Evolutionary conservation across 1,140 invertebrate genomes (phyloP), one percentile per base, ranked within the genome.

Genomic region (Ceratosolen solmsi): DNA sequence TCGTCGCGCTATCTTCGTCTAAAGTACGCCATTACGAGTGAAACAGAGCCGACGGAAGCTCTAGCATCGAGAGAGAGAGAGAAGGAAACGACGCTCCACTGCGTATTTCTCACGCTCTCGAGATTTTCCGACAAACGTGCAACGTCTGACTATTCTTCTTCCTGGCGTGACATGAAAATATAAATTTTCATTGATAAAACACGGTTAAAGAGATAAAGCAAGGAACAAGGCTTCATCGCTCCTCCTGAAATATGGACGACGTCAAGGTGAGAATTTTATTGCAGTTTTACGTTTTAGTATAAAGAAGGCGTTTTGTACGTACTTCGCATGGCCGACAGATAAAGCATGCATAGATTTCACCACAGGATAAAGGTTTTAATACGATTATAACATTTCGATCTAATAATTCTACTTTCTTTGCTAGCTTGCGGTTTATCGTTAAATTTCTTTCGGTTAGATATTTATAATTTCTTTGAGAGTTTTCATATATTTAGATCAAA

Each of bases 231-330:
- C 17, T 75, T 75, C 13, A 15, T 58, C 36, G 20, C 33, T 38
- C 33, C 60, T 77, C 9, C 20, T 17, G 27, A n/a, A 73, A 71
- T 49, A 82, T 82, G 75, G 84, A 70, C 38, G 86, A 86, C 83
- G 83, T 76, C 49, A 84, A 82, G 81, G 81, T 51, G 30, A 81
- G 54, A 27, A 73, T 76, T 80, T 49, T 70, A 30, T 70, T 75
- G 25, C 51, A 11, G 33, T 30, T 38, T 41, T 60, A 3, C 36
- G 33, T 46, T 60, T 75, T 36, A 25, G 1, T 15, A 22, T 20
- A 25, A 17, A 56, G 27, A 56, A 46, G 46, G 70, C 38, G 70
- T 38, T 17, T 72, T 72, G 25, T 27, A 49, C 46, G 41, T 36
- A 56, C 2, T 73, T 73, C 22, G 30, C 27, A 73, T 73, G 71